Base-by-base conservation (phyloP, 2,888 invertebrate genomes). In the Tinea trinotella region DNA sequence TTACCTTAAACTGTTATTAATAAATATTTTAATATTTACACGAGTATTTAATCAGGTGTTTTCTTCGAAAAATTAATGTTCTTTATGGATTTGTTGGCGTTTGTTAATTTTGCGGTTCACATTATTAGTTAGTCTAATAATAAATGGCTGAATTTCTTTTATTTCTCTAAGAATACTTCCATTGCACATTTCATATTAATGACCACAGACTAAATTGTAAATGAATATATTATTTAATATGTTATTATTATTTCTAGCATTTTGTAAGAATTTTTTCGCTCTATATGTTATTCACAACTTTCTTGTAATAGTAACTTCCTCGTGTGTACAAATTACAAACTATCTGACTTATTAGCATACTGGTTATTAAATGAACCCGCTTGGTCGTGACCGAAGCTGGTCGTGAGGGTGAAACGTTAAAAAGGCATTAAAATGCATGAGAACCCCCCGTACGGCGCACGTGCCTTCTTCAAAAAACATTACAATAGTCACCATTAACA, bases 301-400 rank as follows among this genome's bases (percentile, higher is more conserved):
- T 40, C 40, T 4, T 6, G 12, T 40, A 40, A 40, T 13, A 24
- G 5, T 7, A 24, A 40, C 12, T 40, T 15, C 40, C 40, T 40
- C 7, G 30, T 30, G 30, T 30, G 1, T 30, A 30, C n/a, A 30
- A 40, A n/a, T 13, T 15, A 40, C 5, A 7, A 12, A 4, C 3
- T 15, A 40, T 13, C 15, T 40, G 15, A 40, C 40, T 2, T 40
- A 40, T 40, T 40, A 40, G 40, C 40, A 40, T 40, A 40, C 40
- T 40, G 13, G 40, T 40, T 40, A 40, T 40, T 40, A 40, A 40
- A 40, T 15, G 7, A 40, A 40, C 40, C 40, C 40, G 40, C 40
- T 40, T 40, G 40, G 46, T 46, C 46, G 46, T 46, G 46, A 46
- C 46, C 19, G 19, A 19, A 17, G 46, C 46, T 19, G 7, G 17